These are phyloP conservation scores for Aradophagus sp. DNA, from an alignment of 1,140 invertebrate genomes.

Conservation along the genomic window DNA sequence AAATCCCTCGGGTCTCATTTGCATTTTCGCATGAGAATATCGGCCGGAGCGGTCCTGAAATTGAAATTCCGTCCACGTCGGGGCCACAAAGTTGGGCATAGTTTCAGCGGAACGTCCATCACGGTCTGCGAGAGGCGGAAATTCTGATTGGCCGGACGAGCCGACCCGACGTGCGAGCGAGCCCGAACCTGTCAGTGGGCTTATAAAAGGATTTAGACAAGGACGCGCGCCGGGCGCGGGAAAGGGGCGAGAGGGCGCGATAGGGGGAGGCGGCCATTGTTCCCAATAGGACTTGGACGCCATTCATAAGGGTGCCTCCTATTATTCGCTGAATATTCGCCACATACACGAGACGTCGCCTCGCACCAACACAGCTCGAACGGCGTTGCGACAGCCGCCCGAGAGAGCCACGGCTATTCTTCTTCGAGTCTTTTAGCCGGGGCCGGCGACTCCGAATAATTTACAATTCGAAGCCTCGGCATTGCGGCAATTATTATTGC, in stretches of 20 bases:
- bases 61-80: constrained; percentile 47
- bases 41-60: constrained; percentile 25
- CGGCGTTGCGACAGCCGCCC: too few relatives aligned
- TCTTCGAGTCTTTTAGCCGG: too few relatives aligned
- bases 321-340: constrained; percentile 65
- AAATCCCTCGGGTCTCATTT: constrained; percentile 38
- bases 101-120: constrained; percentile 61
- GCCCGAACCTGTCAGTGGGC: constrained; percentile 20
- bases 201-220: constrained; percentile 73
- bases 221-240: constrained; percentile 61
- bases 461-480: too few relatives aligned
- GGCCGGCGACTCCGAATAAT: too few relatives aligned
- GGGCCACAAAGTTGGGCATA: constrained; percentile 39
- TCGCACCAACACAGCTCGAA: too few relatives aligned
- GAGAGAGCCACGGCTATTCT: too few relatives aligned
- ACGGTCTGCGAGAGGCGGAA: constrained; percentile 65
- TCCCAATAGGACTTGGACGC: constrained; percentile 66
- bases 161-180: constrained; percentile 48
- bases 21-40: constrained; percentile 46
- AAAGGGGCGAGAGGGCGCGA: constrained; percentile 44
- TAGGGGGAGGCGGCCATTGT: constrained; percentile 61
- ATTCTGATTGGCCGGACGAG: constrained; percentile 71
- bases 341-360: constrained; percentile 41
- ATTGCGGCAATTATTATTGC: too few relatives aligned
- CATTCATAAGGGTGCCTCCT: constrained; percentile 69